phyloP scores from a whole-genome alignment of 2,888 invertebrate species.

The Tetropium fuscum region DNA sequence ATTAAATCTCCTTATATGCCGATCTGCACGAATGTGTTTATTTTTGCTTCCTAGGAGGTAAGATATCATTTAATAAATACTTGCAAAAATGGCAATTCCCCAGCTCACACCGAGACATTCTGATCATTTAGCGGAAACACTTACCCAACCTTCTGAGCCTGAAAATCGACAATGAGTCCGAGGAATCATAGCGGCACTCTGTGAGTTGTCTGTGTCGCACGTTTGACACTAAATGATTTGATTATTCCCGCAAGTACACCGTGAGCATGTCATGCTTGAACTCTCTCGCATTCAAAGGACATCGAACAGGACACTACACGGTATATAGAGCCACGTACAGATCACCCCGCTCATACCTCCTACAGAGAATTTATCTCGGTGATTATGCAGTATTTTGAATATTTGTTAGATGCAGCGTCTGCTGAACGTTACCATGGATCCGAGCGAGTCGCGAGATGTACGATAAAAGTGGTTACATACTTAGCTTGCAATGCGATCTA shows the following conservation, averaged over 20 bases:
- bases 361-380: conserved; percentile 19
- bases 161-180: conserved; percentile 29
- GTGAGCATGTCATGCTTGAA: conserved; percentile 56
- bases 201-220: conserved; percentile 46
- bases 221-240: conserved; percentile 57
- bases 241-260: conserved; percentile 56
- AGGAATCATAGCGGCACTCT: conserved; percentile 31
- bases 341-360: conserved; percentile 7
- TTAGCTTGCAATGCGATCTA: too few species aligned
- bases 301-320: conserved; percentile 26
- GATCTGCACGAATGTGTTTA: too few species aligned
- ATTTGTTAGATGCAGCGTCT: conserved; percentile 14
- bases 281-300: conserved; percentile 50
- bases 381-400: conserved; percentile 19
- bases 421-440: too few species aligned
- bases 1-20: too few species aligned
- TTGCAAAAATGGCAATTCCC: conserved; percentile 3
- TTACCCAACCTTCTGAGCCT: conserved; percentile 24
- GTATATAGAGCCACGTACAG: conserved; percentile 9
- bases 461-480: too few species aligned
- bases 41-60: too few species aligned
- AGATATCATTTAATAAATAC: neutral
- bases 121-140: conserved; percentile 29
- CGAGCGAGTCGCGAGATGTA: too few species aligned
- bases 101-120: conserved; percentile 24